Evolutionary conservation across 2,797 vertebrate genomes (phyloP).

Genomic region (Ctenopoma kingsleyae): DNA sequence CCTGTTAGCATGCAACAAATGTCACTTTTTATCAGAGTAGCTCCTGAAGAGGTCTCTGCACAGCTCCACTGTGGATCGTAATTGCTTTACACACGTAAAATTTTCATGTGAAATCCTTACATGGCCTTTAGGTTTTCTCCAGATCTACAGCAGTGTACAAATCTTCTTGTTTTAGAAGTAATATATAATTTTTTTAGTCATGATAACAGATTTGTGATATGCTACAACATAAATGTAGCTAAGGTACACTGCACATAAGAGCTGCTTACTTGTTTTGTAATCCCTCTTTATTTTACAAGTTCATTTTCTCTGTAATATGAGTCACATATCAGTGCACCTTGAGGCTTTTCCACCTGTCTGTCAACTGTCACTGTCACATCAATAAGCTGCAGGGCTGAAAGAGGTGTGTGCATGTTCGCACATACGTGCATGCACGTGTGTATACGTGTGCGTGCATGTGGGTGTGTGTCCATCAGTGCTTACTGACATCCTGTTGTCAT

Average conservation of each 20-base stretch:
- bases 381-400: conserved; percentile 42
- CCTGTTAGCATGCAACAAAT: conserved; percentile 46
- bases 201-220: conserved; percentile 5
- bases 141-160: conserved; percentile 1
- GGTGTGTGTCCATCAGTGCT: conserved; percentile 35
- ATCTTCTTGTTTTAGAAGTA: not conserved
- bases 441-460: not conserved
- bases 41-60: conserved; percentile 53
- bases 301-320: conserved; percentile 45
- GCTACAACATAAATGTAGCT: conserved; percentile 20
- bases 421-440: not conserved
- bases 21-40: conserved; percentile 69
- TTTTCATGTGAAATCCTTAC: conserved; percentile 16
- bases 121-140: conserved; percentile 11
- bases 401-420: not conserved
- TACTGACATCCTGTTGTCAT: conserved; percentile 59
- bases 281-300: conserved; percentile 16
- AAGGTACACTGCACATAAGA: conserved; percentile 12
- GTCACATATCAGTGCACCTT: conserved; percentile 42
- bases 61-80: conserved; percentile 45
- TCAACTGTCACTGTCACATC: conserved; percentile 63
- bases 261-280: not conserved
- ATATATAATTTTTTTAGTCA: not conserved
- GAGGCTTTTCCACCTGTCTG: conserved; percentile 57
- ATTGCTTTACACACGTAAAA: conserved; percentile 52